A percentile compares a stretch with the other conserved stretches of the same genome.
Conservation (phyloP, 2,797 vertebrate species). For the Oryzias dopingdopingensis region DNA sequence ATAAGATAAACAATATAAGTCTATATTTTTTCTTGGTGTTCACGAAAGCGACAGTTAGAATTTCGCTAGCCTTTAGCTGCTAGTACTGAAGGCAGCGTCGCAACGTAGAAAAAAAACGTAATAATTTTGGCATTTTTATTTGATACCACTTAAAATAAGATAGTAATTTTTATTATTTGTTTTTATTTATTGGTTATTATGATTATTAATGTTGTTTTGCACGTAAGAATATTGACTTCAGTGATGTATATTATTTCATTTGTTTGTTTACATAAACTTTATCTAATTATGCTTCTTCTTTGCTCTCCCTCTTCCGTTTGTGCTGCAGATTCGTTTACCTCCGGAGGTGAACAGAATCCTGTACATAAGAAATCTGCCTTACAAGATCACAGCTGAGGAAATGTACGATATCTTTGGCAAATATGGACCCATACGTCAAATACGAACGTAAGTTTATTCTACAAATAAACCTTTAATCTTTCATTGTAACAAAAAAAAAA, state of each 20-base stretch:
- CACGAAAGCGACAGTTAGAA: slow-evolving; percentile 5
- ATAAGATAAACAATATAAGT: neutral
- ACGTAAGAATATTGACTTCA: too few relatives aligned
- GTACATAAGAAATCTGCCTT: slow-evolving; percentile 94
- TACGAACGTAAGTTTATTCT: slow-evolving; percentile 89
- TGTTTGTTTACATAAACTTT: too few relatives aligned
- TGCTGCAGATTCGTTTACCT: slow-evolving; percentile 89
- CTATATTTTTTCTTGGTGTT: neutral
- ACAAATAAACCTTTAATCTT: neutral
- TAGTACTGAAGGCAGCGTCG: too few relatives aligned
- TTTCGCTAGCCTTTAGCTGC: slow-evolving; percentile 20
- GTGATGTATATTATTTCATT: too few relatives aligned
- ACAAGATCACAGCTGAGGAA: slow-evolving; percentile 98
- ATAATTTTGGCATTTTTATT: too few relatives aligned
- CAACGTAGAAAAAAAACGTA: too few relatives aligned
- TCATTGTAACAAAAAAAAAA: too few relatives aligned
- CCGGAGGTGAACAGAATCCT: slow-evolving; percentile 97
- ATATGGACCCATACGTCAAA: slow-evolving; percentile 96
- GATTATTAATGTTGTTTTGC: too few relatives aligned
- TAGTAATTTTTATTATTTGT: too few relatives aligned
- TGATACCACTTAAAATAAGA: too few relatives aligned
- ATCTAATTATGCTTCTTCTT: neutral
- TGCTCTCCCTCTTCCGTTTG: neutral
- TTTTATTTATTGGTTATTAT: too few relatives aligned
- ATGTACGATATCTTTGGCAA: slow-evolving; percentile 99